Percentiles rank a stretch among this genome's conserved stretches.
These are phyloP conservation scores for Emydoidea blandingii DNA, from an alignment of 2,797 vertebrate species.

Conservation along the genomic window DNA sequence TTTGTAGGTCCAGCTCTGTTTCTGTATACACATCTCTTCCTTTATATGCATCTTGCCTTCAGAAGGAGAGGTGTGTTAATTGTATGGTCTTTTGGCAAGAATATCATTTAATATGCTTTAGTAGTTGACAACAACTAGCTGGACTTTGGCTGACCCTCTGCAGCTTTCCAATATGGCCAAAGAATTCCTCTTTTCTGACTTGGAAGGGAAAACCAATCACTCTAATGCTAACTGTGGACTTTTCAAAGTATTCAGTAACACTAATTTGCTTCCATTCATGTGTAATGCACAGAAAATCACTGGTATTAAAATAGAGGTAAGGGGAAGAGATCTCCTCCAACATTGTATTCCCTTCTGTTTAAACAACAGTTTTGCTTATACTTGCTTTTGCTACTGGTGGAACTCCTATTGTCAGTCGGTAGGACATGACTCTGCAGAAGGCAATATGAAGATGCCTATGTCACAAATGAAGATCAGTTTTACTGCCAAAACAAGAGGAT, in stretches of 20 bases:
- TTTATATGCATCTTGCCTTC: not conserved
- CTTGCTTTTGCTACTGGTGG: not conserved
- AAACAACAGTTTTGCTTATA: not conserved
- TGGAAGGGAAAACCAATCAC: not conserved
- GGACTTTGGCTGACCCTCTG: not conserved
- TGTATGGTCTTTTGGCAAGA: not conserved
- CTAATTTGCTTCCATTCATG: not conserved
- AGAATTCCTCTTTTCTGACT: not conserved
- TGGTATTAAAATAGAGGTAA: not conserved
- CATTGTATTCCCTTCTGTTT: not conserved
- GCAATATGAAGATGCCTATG: not conserved
- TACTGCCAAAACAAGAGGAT: not conserved
- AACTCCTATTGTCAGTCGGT: not conserved
- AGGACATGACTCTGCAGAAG: not conserved
- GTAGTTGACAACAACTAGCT: not conserved
- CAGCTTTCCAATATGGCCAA: not conserved
- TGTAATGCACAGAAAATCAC: not conserved
- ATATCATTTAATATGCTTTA: not conserved
- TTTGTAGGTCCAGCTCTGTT: not conserved
- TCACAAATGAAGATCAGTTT: not conserved
- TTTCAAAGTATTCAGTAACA: accelerated
- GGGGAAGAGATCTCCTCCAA: not conserved
- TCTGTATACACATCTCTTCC: accelerated
- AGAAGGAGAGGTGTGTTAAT: not conserved
- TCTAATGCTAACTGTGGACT: not conserved